Evolutionary conservation across 2,888 invertebrate genomes (phyloP), one percentile per base, ranked within the genome.

Genomic region (Microdon myrmicae): DNA sequence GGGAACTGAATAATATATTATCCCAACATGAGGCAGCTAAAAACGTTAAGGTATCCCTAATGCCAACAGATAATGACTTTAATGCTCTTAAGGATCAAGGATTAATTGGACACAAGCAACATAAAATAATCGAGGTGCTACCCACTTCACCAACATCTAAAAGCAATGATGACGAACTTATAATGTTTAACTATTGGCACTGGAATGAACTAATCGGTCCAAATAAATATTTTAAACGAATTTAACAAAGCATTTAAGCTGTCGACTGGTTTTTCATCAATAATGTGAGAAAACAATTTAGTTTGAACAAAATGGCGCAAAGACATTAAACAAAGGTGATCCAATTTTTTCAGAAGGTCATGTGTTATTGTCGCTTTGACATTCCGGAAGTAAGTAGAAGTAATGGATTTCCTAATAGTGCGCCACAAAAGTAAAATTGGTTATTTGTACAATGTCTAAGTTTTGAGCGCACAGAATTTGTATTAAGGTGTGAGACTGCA

Each of bases 101-200:
- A 25, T 13, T 54, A 7, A 14, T 75, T 8, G 75, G 74, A 19
- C 73, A 75, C 12, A 74, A 74, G 43, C 73, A 75, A 28, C 67
- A 61, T 8, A 37, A 68, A 12, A 61, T 72, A 9, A 71, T 75
- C 13, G 20, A 53, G 1, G 66, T 66, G 5, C 23, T 29, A 13
- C 58, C 59, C 1, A 2, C 28, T 0, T 17, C 45, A 10, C 6
- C 20, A 4, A n/a, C 25, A 13, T 22, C 38, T n/a, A 45, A 8
- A 2, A 22, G n/a, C 1, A 22, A 56, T 1, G 37, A 41, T 16
- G 22, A 29, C n/a, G 51, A 58, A 7, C 14, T 45, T 2, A 29
- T 51, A 2, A 31, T 54, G 3, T 61, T 67, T 19, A 43, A 54
- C 2, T 51, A 67, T 5, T 67, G 67, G 67, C 66, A 68, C 26